A percentile compares a stretch with the other conserved stretches of the same genome.
Conservation (phyloP, 2,113 vertebrate genomes). For the Podarcis cretensis region DNA sequence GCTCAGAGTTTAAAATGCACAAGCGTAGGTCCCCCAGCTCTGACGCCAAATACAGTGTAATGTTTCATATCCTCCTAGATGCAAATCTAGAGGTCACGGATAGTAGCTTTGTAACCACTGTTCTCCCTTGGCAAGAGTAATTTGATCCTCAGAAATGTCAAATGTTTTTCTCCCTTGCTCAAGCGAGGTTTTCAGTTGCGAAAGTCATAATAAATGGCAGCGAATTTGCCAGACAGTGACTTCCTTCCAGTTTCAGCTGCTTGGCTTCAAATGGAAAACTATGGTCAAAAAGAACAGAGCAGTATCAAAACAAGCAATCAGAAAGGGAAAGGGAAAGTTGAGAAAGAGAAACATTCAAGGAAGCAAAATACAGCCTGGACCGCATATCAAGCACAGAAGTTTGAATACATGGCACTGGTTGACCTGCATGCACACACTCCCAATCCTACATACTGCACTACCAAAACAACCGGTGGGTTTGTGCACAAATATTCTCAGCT, state of each 20-base stretch:
- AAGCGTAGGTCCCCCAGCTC: slow-evolving; percentile 35
- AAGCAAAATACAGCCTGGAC: slow-evolving; percentile 30
- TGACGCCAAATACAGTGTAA: slow-evolving; percentile 31
- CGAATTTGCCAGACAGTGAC: neutral
- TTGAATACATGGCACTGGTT: slow-evolving; percentile 53
- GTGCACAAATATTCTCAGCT: slow-evolving; percentile 13
- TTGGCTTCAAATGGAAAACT: slow-evolving; percentile 20
- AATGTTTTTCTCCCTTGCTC: slow-evolving; percentile 19
- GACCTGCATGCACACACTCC: fast-evolving
- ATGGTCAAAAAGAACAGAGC: slow-evolving; percentile 24
- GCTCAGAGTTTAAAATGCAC: slow-evolving; percentile 50
- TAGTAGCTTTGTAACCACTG: neutral
- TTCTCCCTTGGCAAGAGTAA: neutral
- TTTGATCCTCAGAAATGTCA: neutral
- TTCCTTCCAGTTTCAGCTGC: neutral
- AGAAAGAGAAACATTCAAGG: slow-evolving; percentile 59
- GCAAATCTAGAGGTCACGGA: slow-evolving; percentile 28
- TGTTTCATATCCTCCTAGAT: slow-evolving; percentile 57
- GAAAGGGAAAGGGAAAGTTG: slow-evolving; percentile 18
- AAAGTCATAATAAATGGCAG: neutral
- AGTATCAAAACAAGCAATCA: neutral
- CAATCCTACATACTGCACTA: slow-evolving; percentile 10
- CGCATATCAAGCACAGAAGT: slow-evolving; percentile 46
- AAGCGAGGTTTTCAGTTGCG: slow-evolving; percentile 1
- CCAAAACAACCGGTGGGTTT: slow-evolving; percentile 2